Percentiles rank a stretch among this genome's conserved stretches.
Evolutionary conservation across 2,797 vertebrate genomes (phyloP).

Genomic region (Siniperca scherzeri): DNA sequence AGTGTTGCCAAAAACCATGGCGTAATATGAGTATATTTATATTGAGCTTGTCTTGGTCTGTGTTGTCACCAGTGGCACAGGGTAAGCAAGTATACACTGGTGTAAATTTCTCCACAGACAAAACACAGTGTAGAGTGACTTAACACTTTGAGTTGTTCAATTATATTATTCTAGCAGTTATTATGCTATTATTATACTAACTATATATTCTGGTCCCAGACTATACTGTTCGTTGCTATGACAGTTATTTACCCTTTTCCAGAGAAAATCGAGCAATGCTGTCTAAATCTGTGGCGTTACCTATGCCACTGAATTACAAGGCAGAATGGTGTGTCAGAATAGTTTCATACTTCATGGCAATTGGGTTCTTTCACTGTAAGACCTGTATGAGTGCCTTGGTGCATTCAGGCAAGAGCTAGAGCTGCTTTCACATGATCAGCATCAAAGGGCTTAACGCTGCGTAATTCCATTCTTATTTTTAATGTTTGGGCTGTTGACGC

Average conservation of each 20-base stretch:
- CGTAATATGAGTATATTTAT: neutral
- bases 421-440: constrained; percentile 39
- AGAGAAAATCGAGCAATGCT: neutral
- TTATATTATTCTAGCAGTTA: neutral
- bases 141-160: neutral
- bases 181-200: neutral
- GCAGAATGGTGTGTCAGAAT: too few relatives aligned
- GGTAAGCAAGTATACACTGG: neutral
- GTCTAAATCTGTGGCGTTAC: neutral
- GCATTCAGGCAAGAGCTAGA: constrained; percentile 8
- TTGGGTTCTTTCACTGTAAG: neutral
- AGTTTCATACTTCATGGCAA: neutral
- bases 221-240: neutral
- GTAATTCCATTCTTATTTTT: constrained; percentile 19
- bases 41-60: neutral
- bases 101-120: neutral
- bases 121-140: neutral
- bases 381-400: neutral
- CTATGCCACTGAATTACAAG: neutral
- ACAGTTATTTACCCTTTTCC: too few relatives aligned
- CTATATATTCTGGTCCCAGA: too few relatives aligned
- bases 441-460: constrained; percentile 15
- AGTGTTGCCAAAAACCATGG: neutral
- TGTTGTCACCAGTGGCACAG: neutral
- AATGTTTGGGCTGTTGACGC: neutral